phyloP scores from a whole-genome alignment of 2,797 vertebrate genomes.

The Chaenodraco wilsoni region DNA sequence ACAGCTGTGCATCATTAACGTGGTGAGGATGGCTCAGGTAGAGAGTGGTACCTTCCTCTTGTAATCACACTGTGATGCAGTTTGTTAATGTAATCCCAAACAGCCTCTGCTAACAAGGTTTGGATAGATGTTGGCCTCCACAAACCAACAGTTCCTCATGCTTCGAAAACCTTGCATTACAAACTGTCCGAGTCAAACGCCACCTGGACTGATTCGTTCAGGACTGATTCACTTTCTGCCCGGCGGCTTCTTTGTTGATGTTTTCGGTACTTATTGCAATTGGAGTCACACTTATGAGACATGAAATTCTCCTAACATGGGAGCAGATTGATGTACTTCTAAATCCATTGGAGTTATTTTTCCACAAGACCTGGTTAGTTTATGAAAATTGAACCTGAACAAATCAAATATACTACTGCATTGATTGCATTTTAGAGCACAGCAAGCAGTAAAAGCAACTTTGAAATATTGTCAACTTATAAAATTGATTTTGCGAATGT shows the following conservation, averaged over 20 bases:
- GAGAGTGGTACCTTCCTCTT: neutral
- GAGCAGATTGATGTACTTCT: neutral
- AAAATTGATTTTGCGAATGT: neutral
- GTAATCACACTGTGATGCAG: neutral
- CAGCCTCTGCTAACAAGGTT: neutral
- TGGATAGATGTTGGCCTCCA: conserved; percentile 1
- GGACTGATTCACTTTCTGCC: neutral
- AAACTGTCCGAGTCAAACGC: neutral
- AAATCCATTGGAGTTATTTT: neutral
- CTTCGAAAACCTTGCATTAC: neutral
- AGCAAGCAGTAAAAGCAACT: neutral
- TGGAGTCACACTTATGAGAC: neutral
- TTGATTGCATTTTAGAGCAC: neutral
- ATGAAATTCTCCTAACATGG: neutral
- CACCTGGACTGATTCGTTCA: neutral
- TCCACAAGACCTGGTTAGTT: neutral
- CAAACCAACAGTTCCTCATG: neutral
- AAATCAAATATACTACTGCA: neutral
- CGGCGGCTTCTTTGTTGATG: neutral
- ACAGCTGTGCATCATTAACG: conserved; percentile 25
- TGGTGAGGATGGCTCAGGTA: neutral
- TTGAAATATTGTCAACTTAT: neutral
- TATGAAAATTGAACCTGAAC: neutral
- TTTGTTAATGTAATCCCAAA: neutral
- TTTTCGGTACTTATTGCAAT: neutral